phyloP scores from a whole-genome alignment of 2,888 invertebrate genomes.

The Synanthedon myopaeformis region DNA sequence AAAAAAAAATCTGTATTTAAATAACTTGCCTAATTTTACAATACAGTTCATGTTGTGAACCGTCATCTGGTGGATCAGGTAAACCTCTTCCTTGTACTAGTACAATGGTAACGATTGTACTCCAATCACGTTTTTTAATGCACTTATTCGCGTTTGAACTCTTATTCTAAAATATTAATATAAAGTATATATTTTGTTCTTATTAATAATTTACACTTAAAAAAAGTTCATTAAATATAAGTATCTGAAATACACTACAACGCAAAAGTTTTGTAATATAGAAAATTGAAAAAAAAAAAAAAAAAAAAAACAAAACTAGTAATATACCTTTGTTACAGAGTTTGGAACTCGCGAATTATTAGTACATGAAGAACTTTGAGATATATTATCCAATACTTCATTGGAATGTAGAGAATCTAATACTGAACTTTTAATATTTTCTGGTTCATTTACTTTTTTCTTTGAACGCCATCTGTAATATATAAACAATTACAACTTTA shows the following conservation, averaged over 20 bases:
- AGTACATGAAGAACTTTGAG: neutral
- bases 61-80: conserved; percentile 38
- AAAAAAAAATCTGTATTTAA: neutral
- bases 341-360: neutral
- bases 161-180: neutral
- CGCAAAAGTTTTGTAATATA: too few relatives aligned
- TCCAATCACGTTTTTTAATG: conserved; percentile 10
- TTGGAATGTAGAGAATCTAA: neutral
- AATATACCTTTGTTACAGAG: too few relatives aligned
- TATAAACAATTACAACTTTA: neutral
- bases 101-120: conserved; percentile 38
- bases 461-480: neutral
- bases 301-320: too few relatives aligned
- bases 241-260: too few relatives aligned
- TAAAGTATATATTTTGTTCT: neutral
- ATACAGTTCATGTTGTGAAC: conserved; percentile 31
- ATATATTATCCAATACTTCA: neutral
- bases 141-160: neutral
- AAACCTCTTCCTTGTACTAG: conserved; percentile 45
- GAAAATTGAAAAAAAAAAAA: too few relatives aligned
- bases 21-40: conserved; percentile 45
- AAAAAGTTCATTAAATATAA: too few relatives aligned
- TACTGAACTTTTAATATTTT: neutral
- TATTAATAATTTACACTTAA: too few relatives aligned
- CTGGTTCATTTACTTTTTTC: neutral